Evolutionary conservation across 37 sponge, comb jelly and placozoan species (phyloP).

Genomic region (Cliona cf. orientalis): DNA sequence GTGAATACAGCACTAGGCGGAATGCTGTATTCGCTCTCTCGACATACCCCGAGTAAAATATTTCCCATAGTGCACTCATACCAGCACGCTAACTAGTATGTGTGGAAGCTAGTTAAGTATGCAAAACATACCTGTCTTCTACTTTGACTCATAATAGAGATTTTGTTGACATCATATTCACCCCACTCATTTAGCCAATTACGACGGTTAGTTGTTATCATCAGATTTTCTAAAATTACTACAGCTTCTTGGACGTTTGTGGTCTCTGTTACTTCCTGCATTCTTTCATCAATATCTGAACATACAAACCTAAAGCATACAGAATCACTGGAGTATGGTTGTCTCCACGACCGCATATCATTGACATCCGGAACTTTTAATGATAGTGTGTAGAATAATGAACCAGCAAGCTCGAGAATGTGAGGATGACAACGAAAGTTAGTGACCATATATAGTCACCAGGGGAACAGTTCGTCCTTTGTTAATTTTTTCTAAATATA

Average conservation of each 20-base stretch:
- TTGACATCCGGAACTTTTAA: constrained; percentile 1
- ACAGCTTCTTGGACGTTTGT: constrained; percentile 30
- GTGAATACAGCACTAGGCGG: too few relatives aligned
- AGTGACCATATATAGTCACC: too few relatives aligned
- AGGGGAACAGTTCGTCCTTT: neutral
- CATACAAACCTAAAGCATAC: constrained; percentile 63
- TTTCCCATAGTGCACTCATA: too few relatives aligned
- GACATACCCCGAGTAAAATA: too few relatives aligned
- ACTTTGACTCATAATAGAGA: constrained; percentile 47
- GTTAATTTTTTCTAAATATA: neutral
- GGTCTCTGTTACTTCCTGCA: neutral
- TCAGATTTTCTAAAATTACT: constrained; percentile 17
- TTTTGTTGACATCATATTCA: neutral
- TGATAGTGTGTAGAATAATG: constrained; percentile 48
- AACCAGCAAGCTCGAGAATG: constrained; percentile 41
- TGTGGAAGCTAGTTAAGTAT: too few relatives aligned
- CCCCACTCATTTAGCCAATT: constrained; percentile 35
- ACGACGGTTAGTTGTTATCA: constrained; percentile 36
- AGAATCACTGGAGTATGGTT: neutral
- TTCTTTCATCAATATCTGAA: constrained; percentile 27
- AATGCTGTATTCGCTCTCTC: too few relatives aligned
- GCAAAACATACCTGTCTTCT: constrained; percentile 34
- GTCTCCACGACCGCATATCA: constrained; percentile 14
- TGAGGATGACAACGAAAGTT: constrained; percentile 69
- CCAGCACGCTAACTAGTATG: too few relatives aligned